Evolutionary conservation across 2,113 vertebrate species (phyloP).

Genomic region (Gymnobelideus leadbeateri): DNA sequence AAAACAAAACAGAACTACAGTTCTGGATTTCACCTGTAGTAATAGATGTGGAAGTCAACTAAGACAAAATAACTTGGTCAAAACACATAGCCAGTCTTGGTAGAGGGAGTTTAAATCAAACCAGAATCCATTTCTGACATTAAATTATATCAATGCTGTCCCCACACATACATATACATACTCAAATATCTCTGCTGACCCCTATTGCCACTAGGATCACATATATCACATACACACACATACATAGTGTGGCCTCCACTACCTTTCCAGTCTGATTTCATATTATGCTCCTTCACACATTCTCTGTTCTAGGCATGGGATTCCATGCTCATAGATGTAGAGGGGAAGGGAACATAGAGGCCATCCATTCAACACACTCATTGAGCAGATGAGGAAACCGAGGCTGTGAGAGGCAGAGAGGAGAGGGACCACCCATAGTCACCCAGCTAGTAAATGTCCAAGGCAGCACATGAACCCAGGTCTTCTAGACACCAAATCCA

Average conservation of each 20-base stretch:
- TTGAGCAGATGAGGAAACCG: no score
- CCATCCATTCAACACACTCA: no score
- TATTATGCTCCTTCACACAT: no score
- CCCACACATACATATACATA: neutral
- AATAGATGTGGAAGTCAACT: neutral
- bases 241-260: no score
- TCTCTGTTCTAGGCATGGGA: neutral
- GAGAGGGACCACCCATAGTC: neutral
- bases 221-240: no score
- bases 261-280: neutral
- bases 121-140: neutral
- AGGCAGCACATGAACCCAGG: neutral
- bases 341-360: neutral
- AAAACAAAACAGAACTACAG: neutral
- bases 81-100: neutral
- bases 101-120: no score
- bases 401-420: no score
- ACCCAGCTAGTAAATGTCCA: neutral
- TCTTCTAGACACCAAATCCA: neutral
- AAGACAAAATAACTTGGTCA: neutral
- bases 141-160: neutral
- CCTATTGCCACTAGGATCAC: neutral
- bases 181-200: no score
- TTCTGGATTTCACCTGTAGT: neutral
- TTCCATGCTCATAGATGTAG: neutral